Percentiles rank a stretch among this genome's conserved stretches.
Conservation (phyloP, 2,888 invertebrate genomes). For the Scaptomyza tumidula region DNA sequence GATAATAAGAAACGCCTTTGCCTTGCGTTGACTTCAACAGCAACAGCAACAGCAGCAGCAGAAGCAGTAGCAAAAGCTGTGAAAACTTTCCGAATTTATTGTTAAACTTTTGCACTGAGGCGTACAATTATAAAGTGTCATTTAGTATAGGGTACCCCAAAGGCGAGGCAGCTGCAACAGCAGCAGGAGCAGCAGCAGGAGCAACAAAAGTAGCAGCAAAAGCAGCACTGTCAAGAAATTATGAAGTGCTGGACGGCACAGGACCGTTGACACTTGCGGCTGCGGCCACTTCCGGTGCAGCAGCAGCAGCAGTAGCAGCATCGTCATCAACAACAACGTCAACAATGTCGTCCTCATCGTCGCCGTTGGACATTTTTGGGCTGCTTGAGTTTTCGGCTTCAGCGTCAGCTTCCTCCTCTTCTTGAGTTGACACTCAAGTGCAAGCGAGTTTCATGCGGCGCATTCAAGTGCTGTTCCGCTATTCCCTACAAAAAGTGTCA, state of each 20-base stretch:
- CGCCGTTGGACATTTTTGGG: conserved; percentile 70
- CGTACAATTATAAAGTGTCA: conserved; percentile 82
- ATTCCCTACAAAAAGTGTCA: conserved; percentile 66
- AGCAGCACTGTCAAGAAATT: conserved; percentile 68
- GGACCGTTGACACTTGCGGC: conserved; percentile 73
- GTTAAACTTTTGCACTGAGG: conserved; percentile 81
- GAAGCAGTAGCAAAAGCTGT: conserved; percentile 54
- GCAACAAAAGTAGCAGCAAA: conserved; percentile 5
- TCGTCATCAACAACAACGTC: conserved; percentile 61
- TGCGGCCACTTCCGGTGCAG: conserved; percentile 72
- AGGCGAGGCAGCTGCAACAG: conserved; percentile 35
- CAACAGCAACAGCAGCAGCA: conserved; percentile 47
- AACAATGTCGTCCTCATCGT: conserved; percentile 48
- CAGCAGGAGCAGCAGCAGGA: conserved; percentile 26
- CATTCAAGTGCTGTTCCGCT: conserved; percentile 61
- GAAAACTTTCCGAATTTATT: conserved; percentile 82
- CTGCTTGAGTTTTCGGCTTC: conserved; percentile 19
- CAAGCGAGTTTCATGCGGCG: conserved; percentile 73
- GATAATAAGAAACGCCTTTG: conserved; percentile 77
- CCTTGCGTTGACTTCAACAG: conserved; percentile 63
- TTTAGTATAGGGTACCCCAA: conserved; percentile 67
- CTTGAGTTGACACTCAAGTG: conserved; percentile 71
- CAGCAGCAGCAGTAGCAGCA: conserved; percentile 23
- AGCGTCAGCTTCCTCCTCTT: neutral
- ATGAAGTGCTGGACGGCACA: conserved; percentile 68